phyloP scores from a whole-genome alignment of 2,888 invertebrate species.

The Lycocerus yunnanus region DNA sequence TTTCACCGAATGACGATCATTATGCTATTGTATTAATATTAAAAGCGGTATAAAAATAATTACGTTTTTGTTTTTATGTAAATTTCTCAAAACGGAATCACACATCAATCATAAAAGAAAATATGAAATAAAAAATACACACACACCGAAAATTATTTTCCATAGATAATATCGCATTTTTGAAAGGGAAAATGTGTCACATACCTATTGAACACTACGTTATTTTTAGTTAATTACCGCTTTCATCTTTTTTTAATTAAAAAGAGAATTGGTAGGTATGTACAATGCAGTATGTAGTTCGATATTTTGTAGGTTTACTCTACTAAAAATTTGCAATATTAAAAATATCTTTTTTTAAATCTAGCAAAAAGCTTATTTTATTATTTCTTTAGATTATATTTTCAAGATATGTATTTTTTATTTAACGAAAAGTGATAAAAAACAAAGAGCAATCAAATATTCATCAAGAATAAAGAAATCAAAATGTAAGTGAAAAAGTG shows the following conservation, averaged over 20 bases:
- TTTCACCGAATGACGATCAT: background rate
- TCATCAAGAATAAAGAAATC: slow-evolving; percentile 29
- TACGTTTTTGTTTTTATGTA: background rate
- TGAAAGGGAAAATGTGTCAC: background rate
- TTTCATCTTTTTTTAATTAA: background rate
- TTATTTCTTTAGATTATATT: background rate
- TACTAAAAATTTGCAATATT: background rate
- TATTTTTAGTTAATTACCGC: background rate
- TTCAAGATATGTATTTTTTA: background rate
- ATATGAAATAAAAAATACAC: background rate
- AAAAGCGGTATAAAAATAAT: background rate
- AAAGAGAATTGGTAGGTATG: background rate
- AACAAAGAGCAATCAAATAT: slow-evolving; percentile 25
- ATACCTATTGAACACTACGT: background rate
- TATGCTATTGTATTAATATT: background rate
- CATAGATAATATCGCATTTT: background rate
- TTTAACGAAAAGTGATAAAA: background rate
- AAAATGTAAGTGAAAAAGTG: slow-evolving; percentile 12
- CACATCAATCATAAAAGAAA: background rate
- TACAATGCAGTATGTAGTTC: too few species aligned
- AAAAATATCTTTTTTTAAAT: background rate
- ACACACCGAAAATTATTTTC: background rate
- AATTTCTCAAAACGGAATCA: background rate
- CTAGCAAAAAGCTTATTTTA: background rate
- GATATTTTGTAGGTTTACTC: background rate